Conservation (phyloP, 1,140 invertebrate species). For the Pectinophora gossypiella region DNA sequence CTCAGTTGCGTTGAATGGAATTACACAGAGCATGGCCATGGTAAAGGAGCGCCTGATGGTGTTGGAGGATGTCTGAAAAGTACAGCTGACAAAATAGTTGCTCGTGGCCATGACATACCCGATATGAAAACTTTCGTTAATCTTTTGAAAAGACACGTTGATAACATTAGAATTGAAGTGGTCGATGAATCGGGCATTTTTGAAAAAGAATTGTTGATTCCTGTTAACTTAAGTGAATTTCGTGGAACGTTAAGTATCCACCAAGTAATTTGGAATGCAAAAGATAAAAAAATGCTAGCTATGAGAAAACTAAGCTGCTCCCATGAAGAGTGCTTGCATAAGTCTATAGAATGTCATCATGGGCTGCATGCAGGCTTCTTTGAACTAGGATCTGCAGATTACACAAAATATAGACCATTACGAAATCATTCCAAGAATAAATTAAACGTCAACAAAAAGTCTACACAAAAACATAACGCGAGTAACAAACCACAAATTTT, state of each 20-base stretch:
- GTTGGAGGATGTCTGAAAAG: neutral
- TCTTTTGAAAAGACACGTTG: neutral
- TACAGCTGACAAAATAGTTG: too few relatives aligned
- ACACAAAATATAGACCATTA: too few relatives aligned
- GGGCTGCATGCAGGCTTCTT: neutral
- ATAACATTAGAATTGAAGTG: neutral
- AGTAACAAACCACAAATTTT: too few relatives aligned
- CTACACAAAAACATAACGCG: too few relatives aligned
- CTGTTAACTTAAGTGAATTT: neutral
- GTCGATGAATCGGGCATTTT: neutral
- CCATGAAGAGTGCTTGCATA: neutral
- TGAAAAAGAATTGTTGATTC: conserved; percentile 2
- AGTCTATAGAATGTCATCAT: neutral
- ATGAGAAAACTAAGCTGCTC: neutral
- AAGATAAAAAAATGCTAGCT: neutral
- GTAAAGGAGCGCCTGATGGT: conserved; percentile 4
- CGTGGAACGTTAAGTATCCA: neutral
- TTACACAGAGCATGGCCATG: conserved; percentile 1
- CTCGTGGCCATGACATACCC: too few relatives aligned
- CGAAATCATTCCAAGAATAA: too few relatives aligned
- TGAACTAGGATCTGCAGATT: too few relatives aligned
- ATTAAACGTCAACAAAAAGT: too few relatives aligned
- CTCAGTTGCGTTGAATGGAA: neutral
- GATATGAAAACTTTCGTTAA: neutral
- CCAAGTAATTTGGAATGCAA: neutral